Evolutionary conservation across 2,888 invertebrate genomes (phyloP).

Genomic region (Mythimna albipuncta): DNA sequence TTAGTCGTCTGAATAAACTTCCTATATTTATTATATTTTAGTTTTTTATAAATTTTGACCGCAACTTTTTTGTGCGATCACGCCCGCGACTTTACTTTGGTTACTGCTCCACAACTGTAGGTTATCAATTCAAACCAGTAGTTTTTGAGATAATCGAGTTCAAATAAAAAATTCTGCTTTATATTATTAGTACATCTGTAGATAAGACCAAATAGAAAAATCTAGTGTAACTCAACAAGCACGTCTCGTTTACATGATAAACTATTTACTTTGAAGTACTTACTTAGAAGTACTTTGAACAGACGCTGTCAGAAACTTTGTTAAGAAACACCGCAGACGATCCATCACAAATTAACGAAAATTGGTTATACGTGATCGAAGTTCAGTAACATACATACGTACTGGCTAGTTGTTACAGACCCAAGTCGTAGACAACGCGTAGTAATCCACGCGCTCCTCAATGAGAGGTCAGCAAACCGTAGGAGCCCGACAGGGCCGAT

Average conservation of each 20-base stretch:
- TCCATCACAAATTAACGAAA: slow-evolving; percentile 27
- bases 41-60: slow-evolving; percentile 25
- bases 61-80: too few species aligned
- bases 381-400: background rate
- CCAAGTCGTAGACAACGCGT: too few species aligned
- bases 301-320: slow-evolving; percentile 23
- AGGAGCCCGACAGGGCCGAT: too few species aligned
- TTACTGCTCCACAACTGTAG: background rate
- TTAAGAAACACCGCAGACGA: slow-evolving; percentile 10
- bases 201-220: background rate
- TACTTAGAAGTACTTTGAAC: background rate
- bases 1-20: slow-evolving; percentile 38
- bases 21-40: slow-evolving; percentile 42
- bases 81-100: background rate
- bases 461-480: too few species aligned
- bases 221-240: background rate
- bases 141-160: too few species aligned
- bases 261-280: background rate
- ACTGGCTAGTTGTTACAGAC: too few species aligned
- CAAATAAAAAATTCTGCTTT: too few species aligned
- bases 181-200: too few species aligned
- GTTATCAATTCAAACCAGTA: too few species aligned
- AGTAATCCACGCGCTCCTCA: too few species aligned
- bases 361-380: slow-evolving; percentile 2
- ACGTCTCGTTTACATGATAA: background rate